Percentiles rank a stretch among this genome's conserved stretches.
phyloP scores from a whole-genome alignment of 2,888 invertebrate species.

The Acanthococcus lagerstroemiae region DNA sequence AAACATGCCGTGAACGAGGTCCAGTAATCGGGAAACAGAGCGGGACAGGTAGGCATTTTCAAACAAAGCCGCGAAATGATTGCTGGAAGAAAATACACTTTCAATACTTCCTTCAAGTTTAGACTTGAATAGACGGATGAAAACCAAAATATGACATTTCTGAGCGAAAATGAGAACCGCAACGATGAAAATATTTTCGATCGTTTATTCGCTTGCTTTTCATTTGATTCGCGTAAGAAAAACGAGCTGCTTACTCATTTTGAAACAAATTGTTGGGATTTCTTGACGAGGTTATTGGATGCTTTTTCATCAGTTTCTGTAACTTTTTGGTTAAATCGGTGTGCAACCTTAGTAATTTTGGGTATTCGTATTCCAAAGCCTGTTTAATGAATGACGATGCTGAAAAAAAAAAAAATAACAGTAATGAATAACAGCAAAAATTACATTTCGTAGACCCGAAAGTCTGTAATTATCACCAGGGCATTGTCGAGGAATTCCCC shows the following conservation, averaged over 20 bases:
- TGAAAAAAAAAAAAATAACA: slow-evolving; percentile 24
- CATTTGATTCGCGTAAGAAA: not conserved
- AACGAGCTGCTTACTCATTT: not conserved
- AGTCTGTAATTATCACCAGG: not conserved
- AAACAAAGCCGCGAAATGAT: slow-evolving; percentile 47
- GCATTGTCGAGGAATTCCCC: not conserved
- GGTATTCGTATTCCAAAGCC: slow-evolving; percentile 77
- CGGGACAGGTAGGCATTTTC: slow-evolving; percentile 77
- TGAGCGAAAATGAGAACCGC: too few relatives aligned
- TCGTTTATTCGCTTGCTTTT: too few relatives aligned
- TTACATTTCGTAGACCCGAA: not conserved
- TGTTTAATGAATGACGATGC: slow-evolving; percentile 55
- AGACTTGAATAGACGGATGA: too few relatives aligned
- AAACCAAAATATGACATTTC: too few relatives aligned
- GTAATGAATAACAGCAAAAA: too few relatives aligned
- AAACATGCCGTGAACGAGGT: slow-evolving; percentile 76
- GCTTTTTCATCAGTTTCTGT: slow-evolving; percentile 10
- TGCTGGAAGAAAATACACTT: too few relatives aligned
- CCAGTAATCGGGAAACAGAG: slow-evolving; percentile 69
- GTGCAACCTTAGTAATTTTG: slow-evolving; percentile 70
- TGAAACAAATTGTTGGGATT: slow-evolving; percentile 6
- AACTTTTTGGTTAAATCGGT: slow-evolving; percentile 63
- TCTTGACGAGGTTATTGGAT: not conserved
- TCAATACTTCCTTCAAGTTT: too few relatives aligned
- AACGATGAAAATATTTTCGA: too few relatives aligned